Evolutionary conservation across 2,888 invertebrate species (phyloP).

Genomic region (Rhaphigaster nebulosa): DNA sequence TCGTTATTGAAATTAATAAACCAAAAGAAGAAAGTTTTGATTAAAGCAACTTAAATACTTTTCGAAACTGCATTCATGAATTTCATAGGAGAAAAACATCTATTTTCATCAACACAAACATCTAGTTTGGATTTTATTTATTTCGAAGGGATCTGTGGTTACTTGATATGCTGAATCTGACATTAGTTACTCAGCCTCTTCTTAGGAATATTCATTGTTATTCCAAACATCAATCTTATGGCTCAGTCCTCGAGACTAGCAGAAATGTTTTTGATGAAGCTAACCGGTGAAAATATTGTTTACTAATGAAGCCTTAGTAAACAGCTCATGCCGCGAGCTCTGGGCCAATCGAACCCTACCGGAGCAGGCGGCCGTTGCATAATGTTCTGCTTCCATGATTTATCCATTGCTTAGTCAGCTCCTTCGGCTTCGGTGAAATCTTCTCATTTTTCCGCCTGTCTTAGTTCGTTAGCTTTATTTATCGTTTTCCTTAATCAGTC

Average conservation of each 20-base stretch:
- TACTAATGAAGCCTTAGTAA: background rate
- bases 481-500: background rate
- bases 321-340: background rate
- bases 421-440: background rate
- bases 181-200: background rate
- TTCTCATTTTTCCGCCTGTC: background rate
- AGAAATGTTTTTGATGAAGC: background rate
- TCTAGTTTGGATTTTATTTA: no score
- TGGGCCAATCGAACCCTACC: background rate
- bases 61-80: no score
- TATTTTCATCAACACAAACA: no score
- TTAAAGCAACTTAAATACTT: no score
- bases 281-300: background rate
- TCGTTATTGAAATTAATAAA: no score
- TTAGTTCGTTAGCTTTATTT: background rate
- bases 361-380: background rate
- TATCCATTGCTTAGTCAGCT: constrained; percentile 7
- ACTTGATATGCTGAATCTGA: background rate
- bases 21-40: no score
- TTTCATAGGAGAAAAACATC: no score
- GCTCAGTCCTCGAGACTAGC: background rate
- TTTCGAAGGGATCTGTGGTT: background rate
- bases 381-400: background rate
- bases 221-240: background rate
- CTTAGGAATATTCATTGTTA: background rate